Evolutionary conservation across 2,113 vertebrate genomes (phyloP).

Genomic region (Catagonus wagneri): DNA sequence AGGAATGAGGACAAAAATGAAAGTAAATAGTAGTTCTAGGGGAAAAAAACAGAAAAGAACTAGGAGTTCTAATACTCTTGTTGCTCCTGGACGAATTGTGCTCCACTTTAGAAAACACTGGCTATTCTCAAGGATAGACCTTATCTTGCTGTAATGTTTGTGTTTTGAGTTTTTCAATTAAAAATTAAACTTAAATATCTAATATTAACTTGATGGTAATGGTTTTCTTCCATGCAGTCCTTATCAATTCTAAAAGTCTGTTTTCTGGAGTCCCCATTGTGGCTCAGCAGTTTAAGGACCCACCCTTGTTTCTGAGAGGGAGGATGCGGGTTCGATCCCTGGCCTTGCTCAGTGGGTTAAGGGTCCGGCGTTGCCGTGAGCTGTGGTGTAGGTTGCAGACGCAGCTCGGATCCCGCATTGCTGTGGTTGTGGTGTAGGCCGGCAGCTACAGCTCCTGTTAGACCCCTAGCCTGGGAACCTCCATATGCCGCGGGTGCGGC

Average conservation of each 20-base stretch:
- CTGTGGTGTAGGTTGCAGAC: too few relatives aligned
- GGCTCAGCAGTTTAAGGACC: too few relatives aligned
- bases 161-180: not conserved
- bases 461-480: too few relatives aligned
- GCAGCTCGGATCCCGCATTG: too few relatives aligned
- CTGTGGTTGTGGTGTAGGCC: too few relatives aligned
- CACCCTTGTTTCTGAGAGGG: too few relatives aligned
- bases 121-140: not conserved
- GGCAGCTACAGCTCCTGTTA: too few relatives aligned
- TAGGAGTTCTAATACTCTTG: not conserved
- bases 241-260: constrained; percentile 1
- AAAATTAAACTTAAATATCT: not conserved
- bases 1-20: not conserved
- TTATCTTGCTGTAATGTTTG: not conserved
- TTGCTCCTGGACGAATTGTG: not conserved
- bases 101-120: not conserved
- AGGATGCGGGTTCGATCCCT: too few relatives aligned
- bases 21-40: not conserved
- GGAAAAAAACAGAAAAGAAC: not conserved
- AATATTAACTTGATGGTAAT: constrained; percentile 10
- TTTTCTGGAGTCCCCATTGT: not conserved
- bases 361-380: too few relatives aligned
- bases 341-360: too few relatives aligned
- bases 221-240: not conserved
- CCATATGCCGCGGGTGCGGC: too few relatives aligned